Evolutionary conservation across 2,113 vertebrate species (phyloP).

Genomic region (Rhipidura dahli): DNA sequence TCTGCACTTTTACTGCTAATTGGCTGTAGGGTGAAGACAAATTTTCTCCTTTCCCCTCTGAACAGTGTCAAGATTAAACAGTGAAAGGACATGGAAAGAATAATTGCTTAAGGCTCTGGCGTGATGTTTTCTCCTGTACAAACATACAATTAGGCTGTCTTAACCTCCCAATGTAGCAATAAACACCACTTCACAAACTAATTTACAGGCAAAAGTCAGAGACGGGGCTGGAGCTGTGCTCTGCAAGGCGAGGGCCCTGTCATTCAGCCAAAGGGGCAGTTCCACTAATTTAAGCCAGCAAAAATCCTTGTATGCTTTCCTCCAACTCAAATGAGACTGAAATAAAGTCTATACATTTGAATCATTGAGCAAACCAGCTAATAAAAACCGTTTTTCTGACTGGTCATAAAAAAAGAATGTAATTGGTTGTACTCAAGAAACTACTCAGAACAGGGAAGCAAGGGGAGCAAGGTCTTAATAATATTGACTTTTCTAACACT

Average conservation of each 20-base stretch:
- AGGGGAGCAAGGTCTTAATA: constrained; percentile 68
- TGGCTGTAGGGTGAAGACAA: constrained; percentile 70
- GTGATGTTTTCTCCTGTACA: constrained; percentile 75
- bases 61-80: constrained; percentile 66
- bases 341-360: constrained; percentile 70
- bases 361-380: constrained; percentile 71
- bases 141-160: constrained; percentile 81
- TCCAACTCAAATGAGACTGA: constrained; percentile 66
- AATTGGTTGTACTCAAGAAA: constrained; percentile 70
- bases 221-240: constrained; percentile 63
- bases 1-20: constrained; percentile 54
- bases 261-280: constrained; percentile 67
- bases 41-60: constrained; percentile 71
- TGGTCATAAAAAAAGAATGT: constrained; percentile 73
- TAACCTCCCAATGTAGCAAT: constrained; percentile 78
- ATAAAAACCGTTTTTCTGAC: constrained; percentile 75
- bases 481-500: constrained; percentile 76
- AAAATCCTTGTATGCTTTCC: constrained; percentile 69
- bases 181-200: constrained; percentile 80
- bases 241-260: constrained; percentile 32
- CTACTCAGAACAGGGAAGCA: constrained; percentile 31
- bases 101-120: constrained; percentile 74
- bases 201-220: constrained; percentile 76
- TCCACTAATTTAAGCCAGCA: constrained; percentile 76
- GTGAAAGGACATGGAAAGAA: constrained; percentile 68